Evolutionary conservation across 2,113 vertebrate species (phyloP), one percentile per base, ranked within the genome.

Genomic region (Scomber scombrus): DNA sequence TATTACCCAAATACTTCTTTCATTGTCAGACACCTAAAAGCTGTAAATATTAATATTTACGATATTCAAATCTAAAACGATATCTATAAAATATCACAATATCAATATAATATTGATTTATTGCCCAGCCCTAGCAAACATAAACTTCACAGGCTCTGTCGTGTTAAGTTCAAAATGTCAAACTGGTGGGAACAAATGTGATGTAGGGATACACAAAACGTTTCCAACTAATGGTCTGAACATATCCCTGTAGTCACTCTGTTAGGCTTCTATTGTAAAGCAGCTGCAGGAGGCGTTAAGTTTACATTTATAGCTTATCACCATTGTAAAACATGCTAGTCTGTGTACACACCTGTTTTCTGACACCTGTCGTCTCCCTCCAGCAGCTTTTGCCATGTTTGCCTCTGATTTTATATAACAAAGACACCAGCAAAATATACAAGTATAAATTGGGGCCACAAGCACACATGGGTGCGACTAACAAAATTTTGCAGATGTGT

Each of bases 221-320:
- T 21, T 21, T 49, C 9, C 34, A 49, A 23, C 23, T 26, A 26
- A 26, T 26, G 1, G 23, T 26, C 23, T 26, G 23, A 26, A 26
- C 23, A 26, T 12, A 29, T 23, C 23, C 46, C 19, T 49, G 2
- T 29, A 31, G 8, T 15, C 11, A 11, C 56, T 29, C 21, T 50
- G 4, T 34, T 52, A 13, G 21, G 21, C n/a, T 52, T 62, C 64
- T 78, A 71, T 80, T 50, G 72, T 58, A 57, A 1, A 50, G 61
- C 65, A 82, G 75, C 78, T 85, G 76, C 63, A 71, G 49, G 60
- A 64, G 49, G 49, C 49, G 63, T 82, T 76, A n/a, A 34, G 15
- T 52, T 61, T 70, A 29, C 14, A 21, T 50, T 73, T 45, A 60
- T 46, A 52, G 56, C 51, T 15, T n/a, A 13, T 10, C n/a, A 31